Evolutionary conservation across 2,888 invertebrate genomes (phyloP).

Genomic region (Dynastes maya): DNA sequence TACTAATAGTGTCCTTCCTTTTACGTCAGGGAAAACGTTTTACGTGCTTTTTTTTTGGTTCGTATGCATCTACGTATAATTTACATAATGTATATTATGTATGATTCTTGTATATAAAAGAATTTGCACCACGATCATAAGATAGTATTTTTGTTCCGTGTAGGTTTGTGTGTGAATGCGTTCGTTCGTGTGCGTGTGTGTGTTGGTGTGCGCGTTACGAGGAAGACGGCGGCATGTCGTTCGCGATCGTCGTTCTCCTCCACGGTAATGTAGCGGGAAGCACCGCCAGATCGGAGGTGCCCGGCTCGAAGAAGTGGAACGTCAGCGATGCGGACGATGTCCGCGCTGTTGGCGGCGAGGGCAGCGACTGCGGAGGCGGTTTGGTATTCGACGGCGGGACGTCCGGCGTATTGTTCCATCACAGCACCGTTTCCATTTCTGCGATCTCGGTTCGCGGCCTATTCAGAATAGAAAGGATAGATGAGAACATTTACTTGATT

Average conservation of each 20-base stretch:
- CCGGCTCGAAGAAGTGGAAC: conserved; percentile 46
- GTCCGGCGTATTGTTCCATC: conserved; percentile 71
- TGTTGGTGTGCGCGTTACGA: conserved; percentile 2
- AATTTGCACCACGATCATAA: conserved; percentile 69
- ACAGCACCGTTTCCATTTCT: conserved; percentile 95
- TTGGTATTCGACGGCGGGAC: conserved; percentile 58
- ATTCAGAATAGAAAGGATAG: background rate
- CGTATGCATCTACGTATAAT: conserved; percentile 25
- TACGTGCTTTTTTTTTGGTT: no score
- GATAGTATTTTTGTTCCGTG: conserved; percentile 59
- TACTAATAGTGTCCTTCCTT: no score
- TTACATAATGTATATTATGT: background rate
- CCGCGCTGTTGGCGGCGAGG: background rate
- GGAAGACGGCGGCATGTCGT: background rate
- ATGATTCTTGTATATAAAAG: conserved; percentile 60
- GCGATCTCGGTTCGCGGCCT: conserved; percentile 79
- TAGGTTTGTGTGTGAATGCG: conserved; percentile 1
- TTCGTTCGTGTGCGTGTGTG: background rate
- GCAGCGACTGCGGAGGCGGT: conserved; percentile 43
- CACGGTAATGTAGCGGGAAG: conserved; percentile 29
- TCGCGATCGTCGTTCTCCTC: conserved; percentile 2
- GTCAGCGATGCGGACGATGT: conserved; percentile 19
- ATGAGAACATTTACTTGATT: background rate
- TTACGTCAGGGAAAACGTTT: no score
- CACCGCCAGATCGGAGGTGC: conserved; percentile 7